Conservation (phyloP, 2,888 invertebrate species). For the Griposia aprilina region DNA sequence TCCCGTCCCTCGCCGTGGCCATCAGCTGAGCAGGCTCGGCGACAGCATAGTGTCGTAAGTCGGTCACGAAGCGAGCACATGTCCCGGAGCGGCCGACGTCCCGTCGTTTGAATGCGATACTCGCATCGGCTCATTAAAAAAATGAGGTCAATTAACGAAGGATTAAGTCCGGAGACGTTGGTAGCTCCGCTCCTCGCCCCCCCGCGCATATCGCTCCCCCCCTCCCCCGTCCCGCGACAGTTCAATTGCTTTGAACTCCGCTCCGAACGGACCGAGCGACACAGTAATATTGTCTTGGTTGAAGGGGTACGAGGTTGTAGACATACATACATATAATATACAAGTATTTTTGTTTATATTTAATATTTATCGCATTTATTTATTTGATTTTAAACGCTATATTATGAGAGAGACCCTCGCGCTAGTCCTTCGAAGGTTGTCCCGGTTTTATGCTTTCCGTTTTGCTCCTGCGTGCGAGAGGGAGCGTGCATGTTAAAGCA, state of each 20-base stretch:
- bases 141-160: constrained; percentile 88
- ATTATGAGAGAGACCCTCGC: constrained; percentile 81
- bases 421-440: constrained; percentile 91
- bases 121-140: constrained; percentile 81
- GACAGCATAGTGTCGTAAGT: constrained; percentile 57
- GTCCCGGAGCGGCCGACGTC: constrained; percentile 80
- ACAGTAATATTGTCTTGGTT: constrained; percentile 88
- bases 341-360: constrained; percentile 86
- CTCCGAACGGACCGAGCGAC: constrained; percentile 78
- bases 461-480: constrained; percentile 82
- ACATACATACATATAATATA: constrained; percentile 73
- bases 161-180: constrained; percentile 86
- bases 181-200: constrained; percentile 76
- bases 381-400: constrained; percentile 87
- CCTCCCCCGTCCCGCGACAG: constrained; percentile 76
- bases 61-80: constrained; percentile 74
- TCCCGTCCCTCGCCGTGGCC: constrained; percentile 57
- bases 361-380: constrained; percentile 90
- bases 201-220: constrained; percentile 63
- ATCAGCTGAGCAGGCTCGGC: constrained; percentile 55
- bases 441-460: constrained; percentile 91
- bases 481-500: constrained; percentile 87
- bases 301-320: constrained; percentile 90
- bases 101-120: constrained; percentile 73
- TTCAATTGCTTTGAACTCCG: constrained; percentile 87